Conservation (phyloP, 2,113 vertebrate species). For the Centropus unirufus region DNA sequence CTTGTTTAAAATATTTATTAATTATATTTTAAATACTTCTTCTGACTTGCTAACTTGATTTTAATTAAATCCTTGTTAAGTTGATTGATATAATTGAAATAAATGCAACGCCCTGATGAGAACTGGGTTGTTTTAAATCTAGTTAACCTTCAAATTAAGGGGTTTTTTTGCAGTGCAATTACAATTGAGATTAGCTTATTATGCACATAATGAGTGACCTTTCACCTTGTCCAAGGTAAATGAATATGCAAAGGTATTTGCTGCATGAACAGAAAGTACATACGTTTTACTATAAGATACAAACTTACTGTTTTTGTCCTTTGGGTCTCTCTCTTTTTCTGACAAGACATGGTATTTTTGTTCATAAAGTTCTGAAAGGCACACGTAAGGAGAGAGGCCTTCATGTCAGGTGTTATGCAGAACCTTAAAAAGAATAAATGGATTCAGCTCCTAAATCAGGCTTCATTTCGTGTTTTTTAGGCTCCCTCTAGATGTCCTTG, state of each 20-base stretch:
- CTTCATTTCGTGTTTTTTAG: background rate
- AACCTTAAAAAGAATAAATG: background rate
- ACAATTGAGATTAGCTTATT: conserved; percentile 40
- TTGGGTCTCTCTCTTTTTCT: background rate
- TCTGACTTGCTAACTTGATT: conserved; percentile 58
- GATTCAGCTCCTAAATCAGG: background rate
- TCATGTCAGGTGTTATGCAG: background rate
- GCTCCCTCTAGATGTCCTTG: conserved; percentile 10
- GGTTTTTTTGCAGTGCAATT: conserved; percentile 1
- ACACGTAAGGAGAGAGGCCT: background rate
- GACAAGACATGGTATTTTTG: background rate
- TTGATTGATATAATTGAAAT: conserved; percentile 59
- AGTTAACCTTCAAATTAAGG: conserved; percentile 53
- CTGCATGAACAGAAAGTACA: background rate
- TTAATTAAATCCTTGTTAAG: conserved; percentile 58
- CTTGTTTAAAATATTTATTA: conserved; percentile 51
- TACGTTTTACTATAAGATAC: background rate
- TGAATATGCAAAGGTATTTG: background rate
- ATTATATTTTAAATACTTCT: conserved; percentile 30
- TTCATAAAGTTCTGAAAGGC: background rate
- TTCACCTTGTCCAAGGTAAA: conserved; percentile 30
- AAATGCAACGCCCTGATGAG: conserved; percentile 51
- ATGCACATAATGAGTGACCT: conserved; percentile 34
- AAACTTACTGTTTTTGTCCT: background rate
- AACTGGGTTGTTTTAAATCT: conserved; percentile 57